Conservation (phyloP, 1,140 invertebrate species). For the Stratiolaelaps scimitus region DNA sequence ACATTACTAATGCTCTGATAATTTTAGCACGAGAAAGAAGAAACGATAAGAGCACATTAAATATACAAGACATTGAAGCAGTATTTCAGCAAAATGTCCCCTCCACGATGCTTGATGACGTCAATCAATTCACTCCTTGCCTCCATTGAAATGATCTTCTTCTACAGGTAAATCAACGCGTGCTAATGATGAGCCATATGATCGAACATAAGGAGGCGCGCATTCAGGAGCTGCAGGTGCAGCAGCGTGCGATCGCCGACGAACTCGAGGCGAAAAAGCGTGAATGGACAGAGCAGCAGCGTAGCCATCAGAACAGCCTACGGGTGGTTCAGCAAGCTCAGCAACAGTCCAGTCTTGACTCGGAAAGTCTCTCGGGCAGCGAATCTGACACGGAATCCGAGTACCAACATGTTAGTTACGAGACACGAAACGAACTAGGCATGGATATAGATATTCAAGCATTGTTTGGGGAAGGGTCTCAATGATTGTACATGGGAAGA, state of each 20-base stretch:
- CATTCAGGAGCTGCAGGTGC: slow-evolving; percentile 53
- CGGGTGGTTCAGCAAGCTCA: slow-evolving; percentile 2
- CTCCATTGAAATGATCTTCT: background rate
- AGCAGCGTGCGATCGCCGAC: slow-evolving; percentile 50
- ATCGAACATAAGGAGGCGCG: slow-evolving; percentile 52
- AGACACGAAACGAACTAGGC: no score
- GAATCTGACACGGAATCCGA: slow-evolving; percentile 25
- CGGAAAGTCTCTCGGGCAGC: slow-evolving; percentile 13
- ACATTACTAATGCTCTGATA: no score
- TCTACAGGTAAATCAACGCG: slow-evolving; percentile 4
- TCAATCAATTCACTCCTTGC: no score
- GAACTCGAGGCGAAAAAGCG: slow-evolving; percentile 52
- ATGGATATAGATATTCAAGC: no score
- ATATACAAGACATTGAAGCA: no score
- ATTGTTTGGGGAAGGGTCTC: no score
- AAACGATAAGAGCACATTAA: no score
- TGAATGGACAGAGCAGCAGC: slow-evolving; percentile 45
- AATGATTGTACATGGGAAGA: no score
- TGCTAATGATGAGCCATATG: slow-evolving; percentile 28
- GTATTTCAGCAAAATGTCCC: no score
- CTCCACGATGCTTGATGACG: no score
- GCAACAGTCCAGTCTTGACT: slow-evolving; percentile 23
- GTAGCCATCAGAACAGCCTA: slow-evolving; percentile 20
- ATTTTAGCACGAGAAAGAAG: no score
- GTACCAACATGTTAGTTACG: slow-evolving; percentile 19